Evolutionary conservation across 1,140 invertebrate species (phyloP).

Genomic region (Glomeris maerens): DNA sequence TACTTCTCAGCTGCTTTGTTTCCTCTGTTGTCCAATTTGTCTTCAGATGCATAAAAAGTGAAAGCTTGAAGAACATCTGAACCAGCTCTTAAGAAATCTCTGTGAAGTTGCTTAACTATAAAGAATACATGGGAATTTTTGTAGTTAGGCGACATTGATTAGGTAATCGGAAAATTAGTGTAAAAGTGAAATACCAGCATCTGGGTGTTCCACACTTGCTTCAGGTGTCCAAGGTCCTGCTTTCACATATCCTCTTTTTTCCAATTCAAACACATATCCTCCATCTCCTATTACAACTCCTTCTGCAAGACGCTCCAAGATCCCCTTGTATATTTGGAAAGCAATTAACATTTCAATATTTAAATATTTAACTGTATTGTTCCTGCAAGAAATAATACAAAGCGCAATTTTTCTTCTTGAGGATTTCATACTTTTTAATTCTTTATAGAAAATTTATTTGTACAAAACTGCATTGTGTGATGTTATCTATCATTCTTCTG

Average conservation of each 20-base stretch:
- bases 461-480: too few relatives aligned
- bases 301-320: constrained; percentile 29
- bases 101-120: constrained; percentile 26
- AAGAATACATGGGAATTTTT: not conserved
- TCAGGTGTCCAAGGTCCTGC: constrained; percentile 35
- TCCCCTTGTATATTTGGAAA: constrained; percentile 18
- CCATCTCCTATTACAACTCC: constrained; percentile 33
- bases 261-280: constrained; percentile 33
- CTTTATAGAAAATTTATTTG: too few relatives aligned
- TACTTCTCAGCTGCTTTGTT: constrained; percentile 26
- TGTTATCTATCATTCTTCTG: too few relatives aligned
- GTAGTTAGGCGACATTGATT: not conserved
- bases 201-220: constrained; percentile 29
- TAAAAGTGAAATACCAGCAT: constrained; percentile 25
- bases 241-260: constrained; percentile 34
- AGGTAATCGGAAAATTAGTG: not conserved
- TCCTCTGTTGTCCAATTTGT: constrained; percentile 31
- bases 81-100: constrained; percentile 32
- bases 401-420: too few relatives aligned
- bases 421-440: not conserved
- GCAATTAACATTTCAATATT: not conserved
- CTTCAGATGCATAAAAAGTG: constrained; percentile 34
- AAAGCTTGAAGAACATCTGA: constrained; percentile 34
- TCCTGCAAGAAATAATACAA: too few relatives aligned
- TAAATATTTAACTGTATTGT: not conserved